Conservation (phyloP, 2,797 vertebrate genomes). For the Molossus molossus region DNA sequence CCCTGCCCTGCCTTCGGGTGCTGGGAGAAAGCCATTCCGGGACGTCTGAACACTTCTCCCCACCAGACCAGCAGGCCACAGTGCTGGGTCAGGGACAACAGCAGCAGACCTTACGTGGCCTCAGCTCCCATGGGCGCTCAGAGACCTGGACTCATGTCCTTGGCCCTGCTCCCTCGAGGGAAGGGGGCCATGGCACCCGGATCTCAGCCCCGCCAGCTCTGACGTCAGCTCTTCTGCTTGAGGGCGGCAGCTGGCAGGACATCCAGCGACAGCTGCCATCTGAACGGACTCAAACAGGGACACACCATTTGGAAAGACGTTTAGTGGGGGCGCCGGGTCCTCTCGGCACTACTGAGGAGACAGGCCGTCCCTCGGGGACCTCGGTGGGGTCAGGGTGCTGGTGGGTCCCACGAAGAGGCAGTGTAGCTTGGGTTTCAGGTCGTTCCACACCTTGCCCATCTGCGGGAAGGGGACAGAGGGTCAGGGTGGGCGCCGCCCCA, state of each 20-base stretch:
- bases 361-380: conserved; percentile 88
- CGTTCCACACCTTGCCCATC: conserved; percentile 99
- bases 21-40: not conserved
- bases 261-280: conserved; percentile 60
- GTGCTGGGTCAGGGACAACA: fast-evolving
- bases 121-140: fast-evolving
- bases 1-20: not conserved
- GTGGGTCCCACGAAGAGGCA: conserved; percentile 94
- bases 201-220: fast-evolving
- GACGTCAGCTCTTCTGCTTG: conserved; percentile 32
- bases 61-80: not conserved
- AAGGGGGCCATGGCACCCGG: not conserved
- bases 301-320: conserved; percentile 82
- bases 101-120: not conserved
- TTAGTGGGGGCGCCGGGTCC: conserved; percentile 76
- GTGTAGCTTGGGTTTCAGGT: conserved; percentile 96
- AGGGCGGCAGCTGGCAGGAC: conserved; percentile 60
- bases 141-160: not conserved
- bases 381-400: conserved; percentile 87
- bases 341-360: conserved; percentile 87
- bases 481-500: not conserved
- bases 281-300: conserved; percentile 73
- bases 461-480: conserved; percentile 76
- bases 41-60: not conserved
- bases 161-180: not conserved